These are phyloP conservation scores for Carcina quercana DNA, from an alignment of 2,888 invertebrate species.

Conservation along the genomic window DNA sequence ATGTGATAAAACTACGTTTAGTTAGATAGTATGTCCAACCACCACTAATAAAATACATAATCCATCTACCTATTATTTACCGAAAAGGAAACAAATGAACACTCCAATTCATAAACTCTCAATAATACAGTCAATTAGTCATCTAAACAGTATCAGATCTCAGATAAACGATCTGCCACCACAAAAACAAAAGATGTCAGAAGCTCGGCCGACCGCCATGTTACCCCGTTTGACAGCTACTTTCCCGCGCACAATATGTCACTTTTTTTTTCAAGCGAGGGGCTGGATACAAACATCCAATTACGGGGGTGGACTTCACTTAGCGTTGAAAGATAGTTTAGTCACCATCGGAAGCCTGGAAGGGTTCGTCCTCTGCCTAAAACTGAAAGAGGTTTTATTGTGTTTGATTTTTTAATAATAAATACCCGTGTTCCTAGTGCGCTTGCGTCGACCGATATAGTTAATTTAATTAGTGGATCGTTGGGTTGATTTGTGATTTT, in stretches of 20 bases:
- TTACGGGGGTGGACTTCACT: constrained; percentile 65
- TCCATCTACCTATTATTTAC: too few species aligned
- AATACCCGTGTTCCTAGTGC: constrained; percentile 45
- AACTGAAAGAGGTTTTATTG: constrained; percentile 19
- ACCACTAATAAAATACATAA: too few species aligned
- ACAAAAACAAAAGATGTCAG: constrained; percentile 53
- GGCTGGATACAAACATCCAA: constrained; percentile 73
- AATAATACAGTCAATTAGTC: too few species aligned
- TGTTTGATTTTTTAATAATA: constrained; percentile 23
- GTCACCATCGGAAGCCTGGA: constrained; percentile 53
- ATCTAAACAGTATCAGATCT: constrained; percentile 29
- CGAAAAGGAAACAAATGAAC: too few species aligned
- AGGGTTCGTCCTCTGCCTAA: constrained; percentile 44
- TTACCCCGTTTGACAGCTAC: constrained; percentile 60
- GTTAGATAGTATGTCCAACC: too few species aligned
- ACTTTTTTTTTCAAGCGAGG: constrained; percentile 62
- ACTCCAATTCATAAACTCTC: too few species aligned
- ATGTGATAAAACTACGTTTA: too few species aligned
- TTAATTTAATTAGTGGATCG: constrained; percentile 63
- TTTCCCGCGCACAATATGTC: constrained; percentile 72
- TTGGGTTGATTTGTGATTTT: constrained; percentile 46
- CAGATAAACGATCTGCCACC: constrained; percentile 54
- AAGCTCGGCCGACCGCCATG: constrained; percentile 31
- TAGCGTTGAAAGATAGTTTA: constrained; percentile 63
- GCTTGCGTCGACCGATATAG: constrained; percentile 44